Conservation (phyloP, 2,797 vertebrate genomes). For the Sebastes steindachneri region DNA sequence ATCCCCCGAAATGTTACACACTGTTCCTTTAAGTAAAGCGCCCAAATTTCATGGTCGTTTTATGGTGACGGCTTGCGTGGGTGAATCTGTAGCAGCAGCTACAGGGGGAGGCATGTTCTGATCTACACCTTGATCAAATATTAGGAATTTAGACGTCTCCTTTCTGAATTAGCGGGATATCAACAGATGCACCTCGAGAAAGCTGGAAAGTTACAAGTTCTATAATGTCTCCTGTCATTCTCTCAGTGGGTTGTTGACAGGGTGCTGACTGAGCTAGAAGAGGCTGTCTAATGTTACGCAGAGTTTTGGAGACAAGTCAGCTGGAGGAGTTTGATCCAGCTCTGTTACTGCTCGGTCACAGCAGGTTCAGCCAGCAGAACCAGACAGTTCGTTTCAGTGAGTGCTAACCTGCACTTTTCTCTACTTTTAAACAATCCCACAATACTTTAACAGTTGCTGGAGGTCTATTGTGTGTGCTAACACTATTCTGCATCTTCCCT, state of each 20-base stretch:
- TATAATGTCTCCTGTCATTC: conserved; percentile 25
- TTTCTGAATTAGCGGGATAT: background rate
- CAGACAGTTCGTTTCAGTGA: background rate
- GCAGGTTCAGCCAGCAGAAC: background rate
- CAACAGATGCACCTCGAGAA: background rate
- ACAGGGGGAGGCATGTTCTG: background rate
- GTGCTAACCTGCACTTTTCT: conserved; percentile 10
- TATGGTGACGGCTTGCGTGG: background rate
- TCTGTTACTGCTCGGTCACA: conserved; percentile 2
- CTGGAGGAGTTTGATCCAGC: conserved; percentile 14
- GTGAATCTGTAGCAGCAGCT: background rate
- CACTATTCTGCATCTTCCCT: background rate
- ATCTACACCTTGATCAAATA: conserved; percentile 7
- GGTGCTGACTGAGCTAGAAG: conserved; percentile 22
- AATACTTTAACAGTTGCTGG: conserved; percentile 36
- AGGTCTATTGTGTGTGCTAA: background rate
- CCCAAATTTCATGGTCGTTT: background rate
- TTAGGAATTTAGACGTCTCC: background rate
- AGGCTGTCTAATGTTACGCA: conserved; percentile 3
- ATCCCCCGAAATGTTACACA: too few species aligned
- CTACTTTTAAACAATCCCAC: conserved; percentile 14
- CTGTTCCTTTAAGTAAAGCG: background rate
- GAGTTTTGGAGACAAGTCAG: conserved; percentile 21
- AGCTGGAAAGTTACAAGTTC: conserved; percentile 3
- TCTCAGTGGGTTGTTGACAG: conserved; percentile 35